Evolutionary conservation across 1,140 invertebrate genomes (phyloP), one percentile per base, ranked within the genome.

Genomic region (Phthorimaea operculella): DNA sequence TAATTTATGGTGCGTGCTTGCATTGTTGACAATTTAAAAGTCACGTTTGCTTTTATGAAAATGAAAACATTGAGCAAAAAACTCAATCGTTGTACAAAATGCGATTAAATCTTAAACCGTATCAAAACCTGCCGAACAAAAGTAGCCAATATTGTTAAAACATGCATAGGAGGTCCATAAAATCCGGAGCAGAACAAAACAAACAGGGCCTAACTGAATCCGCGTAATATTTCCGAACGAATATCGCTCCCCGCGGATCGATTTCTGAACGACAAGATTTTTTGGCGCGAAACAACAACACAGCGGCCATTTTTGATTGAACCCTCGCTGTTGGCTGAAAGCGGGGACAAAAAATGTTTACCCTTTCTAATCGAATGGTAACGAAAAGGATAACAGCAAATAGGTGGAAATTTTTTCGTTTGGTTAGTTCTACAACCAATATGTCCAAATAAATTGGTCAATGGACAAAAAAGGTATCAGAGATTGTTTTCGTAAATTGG

Each of bases 221-320:
- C 67, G 60, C 57, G 54, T 54, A 59, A 69, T 73, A 75, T 73
- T 71, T 75, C 66, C 60, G 61, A 63, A 67, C 70, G 63, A 68
- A 67, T 68, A 73, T 68, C 57, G 66, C 62, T 66, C 68, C 71
- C 71, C 52, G 53, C 55, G 70, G 74, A 64, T 74, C 71, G 62
- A 69, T 76, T 70, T 47, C 47, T 42, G 33, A 21, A 52, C 52
- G 52, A 54, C 42, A 58, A 55, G 62, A 68, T 66, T 63, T 28
- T 70, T 67, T 61, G 55, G 42, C 52, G 50, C 54, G 53, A 60
- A 64, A 66, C 17, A 55, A 55, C 44, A 55, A 34, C 7, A 45
- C 39, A 45, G 16, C 36, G n/a, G 36, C 36, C 36, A 39, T 39
- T 39, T 39, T 39, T 10, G 21, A 28, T 28, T 28, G 21, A 28